phyloP scores from a whole-genome alignment of 2,888 invertebrate genomes.

The Matsumyia berberina region DNA sequence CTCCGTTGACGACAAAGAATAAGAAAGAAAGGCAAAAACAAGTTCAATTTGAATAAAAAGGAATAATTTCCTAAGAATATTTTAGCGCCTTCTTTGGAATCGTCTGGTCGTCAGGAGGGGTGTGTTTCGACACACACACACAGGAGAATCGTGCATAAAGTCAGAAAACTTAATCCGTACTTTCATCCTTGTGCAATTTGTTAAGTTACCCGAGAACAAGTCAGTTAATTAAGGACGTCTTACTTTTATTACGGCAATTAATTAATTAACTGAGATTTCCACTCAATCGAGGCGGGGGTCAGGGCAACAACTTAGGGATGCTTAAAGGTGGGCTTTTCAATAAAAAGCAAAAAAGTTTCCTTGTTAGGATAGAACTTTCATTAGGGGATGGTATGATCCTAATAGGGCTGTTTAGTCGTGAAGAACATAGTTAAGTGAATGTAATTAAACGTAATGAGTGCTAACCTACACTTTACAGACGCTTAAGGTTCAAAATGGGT shows the following conservation, averaged over 20 bases:
- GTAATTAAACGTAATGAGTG: not conserved
- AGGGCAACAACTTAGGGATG: not conserved
- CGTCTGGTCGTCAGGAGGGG: too few species aligned
- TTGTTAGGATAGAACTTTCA: conserved; percentile 4
- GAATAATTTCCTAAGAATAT: conserved; percentile 27
- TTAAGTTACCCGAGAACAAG: conserved; percentile 62
- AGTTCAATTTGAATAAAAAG: conserved; percentile 60
- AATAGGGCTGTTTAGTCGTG: conserved; percentile 9
- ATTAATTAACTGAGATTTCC: conserved; percentile 76
- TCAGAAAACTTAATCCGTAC: conserved; percentile 35
- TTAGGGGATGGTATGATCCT: conserved; percentile 1
- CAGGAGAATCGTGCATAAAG: conserved; percentile 32
- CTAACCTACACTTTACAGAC: not conserved
- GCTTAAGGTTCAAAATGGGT: too few species aligned
- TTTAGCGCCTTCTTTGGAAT: conserved; percentile 30
- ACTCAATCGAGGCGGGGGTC: not conserved
- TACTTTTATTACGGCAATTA: conserved; percentile 77
- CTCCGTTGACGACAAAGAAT: not conserved
- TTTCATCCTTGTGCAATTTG: conserved; percentile 48
- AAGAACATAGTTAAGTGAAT: not conserved
- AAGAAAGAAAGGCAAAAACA: conserved; percentile 15
- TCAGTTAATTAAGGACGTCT: conserved; percentile 77
- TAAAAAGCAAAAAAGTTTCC: conserved; percentile 5
- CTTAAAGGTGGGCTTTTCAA: conserved; percentile 1
- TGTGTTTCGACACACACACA: conserved; percentile 18